These are phyloP conservation scores for Xylophagus ater DNA, from an alignment of 2,888 invertebrate species.

Conservation along the genomic window DNA sequence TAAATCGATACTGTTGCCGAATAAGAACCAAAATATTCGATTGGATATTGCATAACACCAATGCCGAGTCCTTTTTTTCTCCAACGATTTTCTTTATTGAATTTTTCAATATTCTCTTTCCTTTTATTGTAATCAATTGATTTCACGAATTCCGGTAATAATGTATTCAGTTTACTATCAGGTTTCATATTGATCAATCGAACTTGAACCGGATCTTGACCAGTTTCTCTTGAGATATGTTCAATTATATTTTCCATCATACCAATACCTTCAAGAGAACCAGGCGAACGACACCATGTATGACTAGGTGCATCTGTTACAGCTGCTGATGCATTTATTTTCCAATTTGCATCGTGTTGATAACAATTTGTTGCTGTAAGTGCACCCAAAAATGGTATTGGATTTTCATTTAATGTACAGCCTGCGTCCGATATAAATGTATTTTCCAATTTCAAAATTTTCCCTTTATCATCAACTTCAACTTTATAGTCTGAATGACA, in stretches of 20 bases:
- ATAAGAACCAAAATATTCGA: slow-evolving; percentile 43
- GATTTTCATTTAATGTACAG: slow-evolving; percentile 43
- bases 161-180: slow-evolving; percentile 35
- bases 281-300: slow-evolving; percentile 56
- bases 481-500: slow-evolving; percentile 53
- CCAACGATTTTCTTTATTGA: slow-evolving; percentile 65
- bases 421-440: slow-evolving; percentile 47
- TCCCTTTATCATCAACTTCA: slow-evolving; percentile 50
- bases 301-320: slow-evolving; percentile 56
- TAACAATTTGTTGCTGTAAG: slow-evolving; percentile 48
- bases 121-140: slow-evolving; percentile 46
- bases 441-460: slow-evolving; percentile 53
- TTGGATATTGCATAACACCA: slow-evolving; percentile 56
- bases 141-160: slow-evolving; percentile 43
- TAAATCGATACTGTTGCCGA: slow-evolving; percentile 55
- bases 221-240: slow-evolving; percentile 47
- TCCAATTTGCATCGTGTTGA: slow-evolving; percentile 52
- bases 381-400: slow-evolving; percentile 30
- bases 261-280: slow-evolving; percentile 50
- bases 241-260: slow-evolving; percentile 55
- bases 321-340: slow-evolving; percentile 51
- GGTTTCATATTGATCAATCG: slow-evolving; percentile 43
- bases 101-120: slow-evolving; percentile 43
- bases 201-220: slow-evolving; percentile 48
- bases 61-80: slow-evolving; percentile 62